phyloP scores from a whole-genome alignment of 92 coral and sea anemone genomes.

The Anthopleura xanthogrammica region DNA sequence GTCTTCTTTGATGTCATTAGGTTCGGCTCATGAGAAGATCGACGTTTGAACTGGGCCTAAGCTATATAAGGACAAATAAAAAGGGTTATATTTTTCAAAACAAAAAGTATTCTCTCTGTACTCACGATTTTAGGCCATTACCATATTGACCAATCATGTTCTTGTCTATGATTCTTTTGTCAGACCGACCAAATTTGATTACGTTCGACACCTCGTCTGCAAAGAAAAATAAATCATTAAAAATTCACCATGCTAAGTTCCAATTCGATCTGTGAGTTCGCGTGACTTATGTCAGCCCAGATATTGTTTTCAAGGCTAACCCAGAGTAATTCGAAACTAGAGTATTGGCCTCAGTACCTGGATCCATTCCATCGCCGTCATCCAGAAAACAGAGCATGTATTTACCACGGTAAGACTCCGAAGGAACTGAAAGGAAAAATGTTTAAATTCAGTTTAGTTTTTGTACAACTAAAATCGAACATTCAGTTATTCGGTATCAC shows the following conservation, averaged over 20 bases:
- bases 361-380: conserved; percentile 99
- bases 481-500: no score
- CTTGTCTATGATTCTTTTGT: conserved; percentile 83
- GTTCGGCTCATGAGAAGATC: no score
- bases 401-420: conserved; percentile 83
- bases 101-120: background rate
- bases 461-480: background rate
- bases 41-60: background rate
- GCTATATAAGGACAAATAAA: background rate
- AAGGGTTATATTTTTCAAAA: background rate
- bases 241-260: background rate
- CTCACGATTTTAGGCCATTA: conserved; percentile 96
- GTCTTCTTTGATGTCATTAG: no score
- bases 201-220: conserved; percentile 88
- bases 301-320: no score
- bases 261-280: no score
- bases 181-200: conserved; percentile 95
- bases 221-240: background rate
- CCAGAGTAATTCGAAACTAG: no score
- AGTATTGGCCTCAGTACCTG: conserved; percentile 47
- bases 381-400: conserved; percentile 85
- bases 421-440: conserved; percentile 58
- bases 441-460: background rate
- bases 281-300: no score
- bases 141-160: conserved; percentile 98